Evolutionary conservation across 30 jellyfish, hydroid and myxozoan species (phyloP).

Genomic region (Pseudorhiza aurosa): DNA sequence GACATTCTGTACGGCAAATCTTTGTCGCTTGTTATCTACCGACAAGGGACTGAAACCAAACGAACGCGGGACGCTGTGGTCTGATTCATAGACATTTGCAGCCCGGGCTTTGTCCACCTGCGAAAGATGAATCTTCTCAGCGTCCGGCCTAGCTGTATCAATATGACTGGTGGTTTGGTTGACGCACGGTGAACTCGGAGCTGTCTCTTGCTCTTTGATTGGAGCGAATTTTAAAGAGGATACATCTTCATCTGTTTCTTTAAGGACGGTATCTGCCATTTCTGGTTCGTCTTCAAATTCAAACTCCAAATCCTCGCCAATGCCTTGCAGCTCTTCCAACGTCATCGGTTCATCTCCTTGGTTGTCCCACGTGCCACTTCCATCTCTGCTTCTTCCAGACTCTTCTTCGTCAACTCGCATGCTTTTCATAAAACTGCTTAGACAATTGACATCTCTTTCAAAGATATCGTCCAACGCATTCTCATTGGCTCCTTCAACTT

Average conservation of each 20-base stretch:
- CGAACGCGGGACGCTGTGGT: background rate
- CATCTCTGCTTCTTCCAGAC: background rate
- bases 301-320: slow-evolving; percentile 56
- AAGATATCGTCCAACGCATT: background rate
- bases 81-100: background rate
- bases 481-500: background rate
- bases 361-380: background rate
- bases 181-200: slow-evolving; percentile 21
- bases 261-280: slow-evolving; percentile 11
- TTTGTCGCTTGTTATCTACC: slow-evolving; percentile 24
- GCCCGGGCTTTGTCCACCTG: background rate
- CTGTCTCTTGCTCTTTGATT: slow-evolving; percentile 43
- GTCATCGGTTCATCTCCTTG: background rate
- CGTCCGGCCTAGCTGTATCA: background rate
- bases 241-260: background rate
- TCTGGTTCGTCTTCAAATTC: slow-evolving; percentile 72
- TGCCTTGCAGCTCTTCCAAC: slow-evolving; percentile 1
- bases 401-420: background rate
- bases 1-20: slow-evolving; percentile 22
- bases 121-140: background rate
- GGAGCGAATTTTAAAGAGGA: slow-evolving; percentile 58
- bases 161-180: background rate
- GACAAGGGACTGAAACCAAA: background rate
- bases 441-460: background rate
- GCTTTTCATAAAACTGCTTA: background rate